Evolutionary conservation across 2,113 vertebrate genomes (phyloP).

Genomic region (Gadus macrocephalus): DNA sequence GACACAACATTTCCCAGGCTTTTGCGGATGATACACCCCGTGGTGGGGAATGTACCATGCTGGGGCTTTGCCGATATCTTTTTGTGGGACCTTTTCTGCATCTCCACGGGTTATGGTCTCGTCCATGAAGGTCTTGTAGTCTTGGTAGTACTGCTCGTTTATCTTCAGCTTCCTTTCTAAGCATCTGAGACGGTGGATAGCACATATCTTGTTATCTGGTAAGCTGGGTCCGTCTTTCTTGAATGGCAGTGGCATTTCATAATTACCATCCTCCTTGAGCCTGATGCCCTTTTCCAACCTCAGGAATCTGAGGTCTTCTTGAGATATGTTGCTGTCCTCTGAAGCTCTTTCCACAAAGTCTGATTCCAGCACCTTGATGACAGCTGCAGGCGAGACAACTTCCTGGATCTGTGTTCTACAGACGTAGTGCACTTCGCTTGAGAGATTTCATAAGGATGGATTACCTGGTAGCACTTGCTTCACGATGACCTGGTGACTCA

Average conservation of each 20-base stretch:
- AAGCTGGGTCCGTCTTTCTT: too few species aligned
- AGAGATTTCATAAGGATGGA: too few species aligned
- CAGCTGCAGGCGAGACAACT: too few species aligned
- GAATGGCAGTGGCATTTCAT: slow-evolving; percentile 3
- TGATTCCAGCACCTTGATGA: too few species aligned
- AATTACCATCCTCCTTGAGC: slow-evolving; percentile 17
- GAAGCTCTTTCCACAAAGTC: too few species aligned
- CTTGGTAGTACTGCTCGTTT: slow-evolving; percentile 19
- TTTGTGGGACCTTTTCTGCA: slow-evolving; percentile 14
- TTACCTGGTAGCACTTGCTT: too few species aligned
- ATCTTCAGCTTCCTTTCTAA: slow-evolving; percentile 11
- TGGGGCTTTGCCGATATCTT: slow-evolving; percentile 1
- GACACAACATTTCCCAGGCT: not conserved
- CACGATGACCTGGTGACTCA: too few species aligned
- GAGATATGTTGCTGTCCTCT: too few species aligned
- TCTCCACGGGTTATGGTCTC: slow-evolving; percentile 3
- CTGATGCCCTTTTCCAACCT: slow-evolving; percentile 23
- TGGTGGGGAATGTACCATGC: not conserved
- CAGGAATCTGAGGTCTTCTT: not conserved
- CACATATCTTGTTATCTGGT: too few species aligned
- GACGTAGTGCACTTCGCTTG: too few species aligned
- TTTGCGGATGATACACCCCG: not conserved
- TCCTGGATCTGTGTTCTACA: too few species aligned
- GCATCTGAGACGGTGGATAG: slow-evolving; percentile 6
- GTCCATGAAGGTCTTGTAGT: slow-evolving; percentile 1